Base-by-base conservation (phyloP, 2,113 vertebrate species). In the Penelope pileata region DNA sequence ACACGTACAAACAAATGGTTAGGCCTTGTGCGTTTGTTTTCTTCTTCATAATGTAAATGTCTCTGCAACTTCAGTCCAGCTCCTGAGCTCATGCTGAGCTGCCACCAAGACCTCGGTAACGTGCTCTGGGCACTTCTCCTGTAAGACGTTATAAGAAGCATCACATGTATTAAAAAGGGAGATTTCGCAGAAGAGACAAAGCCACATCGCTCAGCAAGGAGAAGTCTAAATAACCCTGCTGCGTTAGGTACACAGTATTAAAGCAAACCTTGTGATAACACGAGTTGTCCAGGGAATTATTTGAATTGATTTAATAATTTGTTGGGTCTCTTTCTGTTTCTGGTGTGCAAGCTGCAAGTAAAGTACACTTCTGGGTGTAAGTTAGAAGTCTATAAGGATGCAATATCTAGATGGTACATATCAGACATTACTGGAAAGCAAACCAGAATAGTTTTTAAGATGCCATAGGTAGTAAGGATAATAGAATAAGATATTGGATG, bases 351-450 rank as follows among this genome's bases (percentile, higher is more conserved):
- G 86, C 90, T 95, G 90, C 94, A 93, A 96, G 83, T 96, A 96
- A 97, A 96, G 96, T 97, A 94, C 96, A 96, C 93, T 96, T 97
- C 82, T 86, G 88, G 85, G 60, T 88, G 83, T 78, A 96, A 95
- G 63, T 83, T 69, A 86, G 87, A 72, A 23, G 54, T 78, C 79
- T 45, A 15, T 59, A 67, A 93, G 70, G 73, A 85, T 78, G 78
- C 72, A 75, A 12, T 56, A 93, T 66, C 81, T 78, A 58, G 56
- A 69, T 29, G 30, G 84, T 84, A 93, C 66, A 58, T 2, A 0
- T 82, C 81, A 86, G 90, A 86, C 88, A 91, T 36, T n/a, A 42
- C 74, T 38, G 76, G 81, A 75, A 94, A 96, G 76, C 80, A 85
- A 78, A 74, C 42, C 67, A 76, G 53, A 58, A 56, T 3, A 68